Percentiles rank a stretch among this genome's conserved stretches.
These are phyloP conservation scores for Cataglyphis altisquamis DNA, from an alignment of 2,888 invertebrate genomes.

Conservation along the genomic window DNA sequence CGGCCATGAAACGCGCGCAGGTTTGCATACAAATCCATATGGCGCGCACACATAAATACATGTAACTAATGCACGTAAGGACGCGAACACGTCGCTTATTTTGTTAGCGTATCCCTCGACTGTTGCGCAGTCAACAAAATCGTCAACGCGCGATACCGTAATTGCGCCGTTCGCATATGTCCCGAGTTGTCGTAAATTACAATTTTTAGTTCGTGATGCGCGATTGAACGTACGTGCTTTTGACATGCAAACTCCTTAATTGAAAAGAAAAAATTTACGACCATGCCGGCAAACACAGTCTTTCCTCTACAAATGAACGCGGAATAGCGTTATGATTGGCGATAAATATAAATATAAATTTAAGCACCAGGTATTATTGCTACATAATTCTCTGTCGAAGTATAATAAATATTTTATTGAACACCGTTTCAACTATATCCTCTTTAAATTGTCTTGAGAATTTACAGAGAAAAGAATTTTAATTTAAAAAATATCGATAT, in stretches of 20 bases:
- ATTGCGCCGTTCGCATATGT: conserved; percentile 25
- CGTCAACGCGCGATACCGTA: conserved; percentile 52
- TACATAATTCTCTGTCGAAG: not conserved
- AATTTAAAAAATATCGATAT: conserved; percentile 7
- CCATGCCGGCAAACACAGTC: not conserved
- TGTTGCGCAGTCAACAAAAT: conserved; percentile 54
- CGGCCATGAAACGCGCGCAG: conserved; percentile 76
- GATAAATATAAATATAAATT: conserved; percentile 1
- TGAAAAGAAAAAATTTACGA: conserved; percentile 31
- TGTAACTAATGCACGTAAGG: conserved; percentile 27
- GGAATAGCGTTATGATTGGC: not conserved
- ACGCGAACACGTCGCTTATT: conserved; percentile 32
- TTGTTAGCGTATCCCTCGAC: conserved; percentile 45
- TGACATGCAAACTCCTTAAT: conserved; percentile 38
- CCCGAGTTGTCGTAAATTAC: conserved; percentile 44
- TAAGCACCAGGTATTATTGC: conserved; percentile 19
- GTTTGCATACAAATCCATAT: conserved; percentile 37
- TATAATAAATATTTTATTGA: conserved; percentile 26
- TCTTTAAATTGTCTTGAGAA: not conserved
- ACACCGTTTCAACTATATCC: not conserved
- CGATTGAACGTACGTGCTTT: conserved; percentile 13
- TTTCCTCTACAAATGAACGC: conserved; percentile 25
- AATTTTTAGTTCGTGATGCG: conserved; percentile 27
- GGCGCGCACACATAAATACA: conserved; percentile 47
- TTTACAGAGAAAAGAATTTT: conserved; percentile 12